These are phyloP conservation scores for Slavum lentiscoides DNA, from an alignment of 2,888 invertebrate species.

Conservation along the genomic window DNA sequence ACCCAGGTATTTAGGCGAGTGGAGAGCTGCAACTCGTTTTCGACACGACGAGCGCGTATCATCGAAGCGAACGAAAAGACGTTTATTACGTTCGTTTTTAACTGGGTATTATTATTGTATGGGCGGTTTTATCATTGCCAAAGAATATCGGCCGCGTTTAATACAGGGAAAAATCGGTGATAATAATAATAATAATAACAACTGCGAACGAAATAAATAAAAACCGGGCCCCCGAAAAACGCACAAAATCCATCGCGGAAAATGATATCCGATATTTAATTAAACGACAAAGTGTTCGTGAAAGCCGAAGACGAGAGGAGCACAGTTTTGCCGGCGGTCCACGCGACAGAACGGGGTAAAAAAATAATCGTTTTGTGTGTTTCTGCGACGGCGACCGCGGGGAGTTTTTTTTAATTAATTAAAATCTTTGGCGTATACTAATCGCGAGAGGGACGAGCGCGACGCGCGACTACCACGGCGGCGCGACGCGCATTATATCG, in stretches of 20 bases:
- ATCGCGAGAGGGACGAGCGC: constrained; percentile 26
- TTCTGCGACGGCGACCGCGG: not conserved
- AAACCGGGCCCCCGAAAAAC: not conserved
- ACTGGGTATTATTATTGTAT: too few relatives aligned
- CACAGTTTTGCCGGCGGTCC: not conserved
- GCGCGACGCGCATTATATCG: constrained; percentile 10
- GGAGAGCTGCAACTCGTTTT: too few relatives aligned
- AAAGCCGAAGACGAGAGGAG: constrained; percentile 8
- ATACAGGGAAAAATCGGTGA: too few relatives aligned
- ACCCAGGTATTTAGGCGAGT: too few relatives aligned
- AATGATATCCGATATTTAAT: constrained; percentile 50
- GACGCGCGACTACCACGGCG: not conserved
- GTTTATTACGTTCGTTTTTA: constrained; percentile 42
- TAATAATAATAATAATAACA: not conserved
- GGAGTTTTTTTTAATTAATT: constrained; percentile 53
- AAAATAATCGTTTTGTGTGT: constrained; percentile 49
- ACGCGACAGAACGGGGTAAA: constrained; percentile 11
- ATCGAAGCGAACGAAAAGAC: not conserved
- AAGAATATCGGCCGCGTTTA: not conserved
- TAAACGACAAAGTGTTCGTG: constrained; percentile 49
- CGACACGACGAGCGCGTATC: too few relatives aligned
- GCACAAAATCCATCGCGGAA: not conserved
- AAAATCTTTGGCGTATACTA: constrained; percentile 49
- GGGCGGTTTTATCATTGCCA: constrained; percentile 10
- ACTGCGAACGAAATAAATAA: not conserved